phyloP scores from a whole-genome alignment of 2,888 invertebrate species.

The Netelia fuscicornis region DNA sequence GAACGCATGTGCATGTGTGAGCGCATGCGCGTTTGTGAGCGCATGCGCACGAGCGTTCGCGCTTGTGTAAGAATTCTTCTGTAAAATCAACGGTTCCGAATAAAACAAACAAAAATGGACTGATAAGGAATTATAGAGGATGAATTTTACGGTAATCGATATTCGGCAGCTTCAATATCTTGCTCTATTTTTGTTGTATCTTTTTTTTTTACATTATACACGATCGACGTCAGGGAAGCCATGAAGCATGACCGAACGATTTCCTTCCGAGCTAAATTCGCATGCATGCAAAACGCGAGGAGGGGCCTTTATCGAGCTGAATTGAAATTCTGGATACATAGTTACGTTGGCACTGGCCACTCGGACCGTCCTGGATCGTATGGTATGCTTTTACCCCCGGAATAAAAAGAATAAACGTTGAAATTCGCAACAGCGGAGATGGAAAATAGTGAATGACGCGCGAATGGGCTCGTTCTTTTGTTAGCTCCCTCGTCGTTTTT shows the following conservation, averaged over 20 bases:
- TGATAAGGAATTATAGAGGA: too few species aligned
- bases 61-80: background rate
- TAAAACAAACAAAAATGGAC: background rate
- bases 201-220: constrained; percentile 27
- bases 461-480: background rate
- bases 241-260: constrained; percentile 33
- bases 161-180: too few species aligned
- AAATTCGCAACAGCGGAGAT: constrained; percentile 14
- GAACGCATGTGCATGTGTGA: too few species aligned
- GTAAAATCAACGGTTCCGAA: background rate
- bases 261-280: constrained; percentile 44
- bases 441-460: background rate
- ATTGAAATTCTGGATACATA: constrained; percentile 17
- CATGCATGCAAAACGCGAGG: constrained; percentile 46
- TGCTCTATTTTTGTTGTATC: background rate
- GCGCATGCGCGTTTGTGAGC: too few species aligned
- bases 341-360: background rate
- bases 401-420: constrained; percentile 13
- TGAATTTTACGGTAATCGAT: too few species aligned
- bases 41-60: background rate
- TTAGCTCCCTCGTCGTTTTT: background rate
- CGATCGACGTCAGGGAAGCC: constrained; percentile 53
- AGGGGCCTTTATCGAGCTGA: constrained; percentile 9
- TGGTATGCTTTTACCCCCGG: background rate
- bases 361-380: constrained; percentile 2